phyloP scores from a whole-genome alignment of 2,888 invertebrate genomes.

The Rhimphoctona megacephalus region DNA sequence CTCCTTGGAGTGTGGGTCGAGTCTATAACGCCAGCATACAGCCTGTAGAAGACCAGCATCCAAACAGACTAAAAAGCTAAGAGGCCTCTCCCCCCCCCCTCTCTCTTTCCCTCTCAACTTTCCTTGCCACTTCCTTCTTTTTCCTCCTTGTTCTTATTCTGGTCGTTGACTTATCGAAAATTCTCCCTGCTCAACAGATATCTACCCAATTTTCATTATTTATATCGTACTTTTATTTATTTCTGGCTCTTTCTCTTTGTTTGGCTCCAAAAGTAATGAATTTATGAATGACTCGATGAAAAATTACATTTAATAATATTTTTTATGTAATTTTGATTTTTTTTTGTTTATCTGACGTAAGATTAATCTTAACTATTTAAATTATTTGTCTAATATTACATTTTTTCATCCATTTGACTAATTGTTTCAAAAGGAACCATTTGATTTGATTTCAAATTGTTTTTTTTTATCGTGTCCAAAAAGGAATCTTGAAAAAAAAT shows the following conservation, averaged over 20 bases:
- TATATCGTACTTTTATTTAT: not conserved
- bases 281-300: not conserved
- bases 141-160: not conserved
- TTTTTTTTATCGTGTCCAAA: too few relatives aligned
- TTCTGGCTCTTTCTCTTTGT: not conserved
- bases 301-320: too few relatives aligned
- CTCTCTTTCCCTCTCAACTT: constrained; percentile 49
- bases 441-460: too few relatives aligned
- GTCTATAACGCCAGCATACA: constrained; percentile 24
- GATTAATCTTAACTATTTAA: too few relatives aligned
- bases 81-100: constrained; percentile 44
- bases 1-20: constrained; percentile 32
- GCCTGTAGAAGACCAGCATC: constrained; percentile 34
- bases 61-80: constrained; percentile 29
- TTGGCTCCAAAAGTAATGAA: not conserved
- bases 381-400: too few relatives aligned
- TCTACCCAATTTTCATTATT: constrained; percentile 30
- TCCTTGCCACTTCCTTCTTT: constrained; percentile 42
- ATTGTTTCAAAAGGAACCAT: too few relatives aligned
- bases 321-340: too few relatives aligned
- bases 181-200: constrained; percentile 1
- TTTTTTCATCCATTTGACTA: too few relatives aligned
- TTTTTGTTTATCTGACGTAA: not conserved
- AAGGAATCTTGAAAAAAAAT: too few relatives aligned
- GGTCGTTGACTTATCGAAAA: constrained; percentile 56